Percentiles rank a stretch among this genome's conserved stretches.
These are phyloP conservation scores for Casuarius casuarius DNA, from an alignment of 2,113 vertebrate species.

Conservation along the genomic window DNA sequence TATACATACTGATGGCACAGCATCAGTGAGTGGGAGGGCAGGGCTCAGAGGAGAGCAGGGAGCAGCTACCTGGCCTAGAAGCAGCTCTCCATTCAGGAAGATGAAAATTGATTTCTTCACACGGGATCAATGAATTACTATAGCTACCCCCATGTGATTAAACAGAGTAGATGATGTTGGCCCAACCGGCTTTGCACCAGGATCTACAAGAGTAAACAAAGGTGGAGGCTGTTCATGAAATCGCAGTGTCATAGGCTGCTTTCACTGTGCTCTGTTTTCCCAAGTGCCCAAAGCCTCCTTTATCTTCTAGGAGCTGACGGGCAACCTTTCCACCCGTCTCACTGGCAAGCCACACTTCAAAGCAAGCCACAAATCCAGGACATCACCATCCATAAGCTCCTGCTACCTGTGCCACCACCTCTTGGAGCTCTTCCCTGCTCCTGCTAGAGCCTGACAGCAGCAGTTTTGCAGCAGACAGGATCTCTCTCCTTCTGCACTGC, in stretches of 20 bases:
- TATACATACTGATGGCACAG: accelerated
- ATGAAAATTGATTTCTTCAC: not conserved
- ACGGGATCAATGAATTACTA: not conserved
- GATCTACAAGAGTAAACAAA: not conserved
- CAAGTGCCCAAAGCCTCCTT: not conserved
- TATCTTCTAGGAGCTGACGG: not conserved
- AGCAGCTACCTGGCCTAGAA: not conserved
- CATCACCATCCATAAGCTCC: not conserved
- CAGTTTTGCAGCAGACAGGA: not conserved
- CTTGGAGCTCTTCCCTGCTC: not conserved
- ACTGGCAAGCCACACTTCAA: not conserved
- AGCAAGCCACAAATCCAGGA: accelerated
- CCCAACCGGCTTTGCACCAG: not conserved
- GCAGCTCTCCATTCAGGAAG: not conserved
- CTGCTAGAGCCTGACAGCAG: not conserved
- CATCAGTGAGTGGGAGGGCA: not conserved
- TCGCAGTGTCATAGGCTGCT: not conserved
- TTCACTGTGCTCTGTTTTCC: not conserved
- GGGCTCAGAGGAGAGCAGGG: not conserved
- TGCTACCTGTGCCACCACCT: not conserved
- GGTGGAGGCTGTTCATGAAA: not conserved
- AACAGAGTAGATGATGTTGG: not conserved
- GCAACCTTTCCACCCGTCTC: not conserved
- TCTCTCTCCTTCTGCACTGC: not conserved
- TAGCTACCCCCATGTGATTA: not conserved